Base-by-base conservation (phyloP, 2,888 invertebrate genomes). In the Eristalis pertinax region DNA sequence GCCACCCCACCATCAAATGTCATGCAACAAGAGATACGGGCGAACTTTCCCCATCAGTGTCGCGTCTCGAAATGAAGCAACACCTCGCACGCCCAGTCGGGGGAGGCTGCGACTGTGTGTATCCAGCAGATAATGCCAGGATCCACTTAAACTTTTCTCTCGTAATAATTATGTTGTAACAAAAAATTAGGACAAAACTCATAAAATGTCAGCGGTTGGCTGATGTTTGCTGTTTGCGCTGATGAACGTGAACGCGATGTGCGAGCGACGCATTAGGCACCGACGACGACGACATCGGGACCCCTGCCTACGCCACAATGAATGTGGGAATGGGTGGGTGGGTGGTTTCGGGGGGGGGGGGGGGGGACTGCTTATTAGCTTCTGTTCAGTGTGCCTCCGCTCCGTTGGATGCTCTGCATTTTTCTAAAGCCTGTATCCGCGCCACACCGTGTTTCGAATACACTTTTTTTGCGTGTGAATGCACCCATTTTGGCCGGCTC, bases 131-230 rank as follows among this genome's bases (percentile, higher is more conserved):
- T 87, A 87, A 84, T 84, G 81, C 79, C 79, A 73, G 68, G 79
- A 87, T 87, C 87, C 84, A 84, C 87, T 87, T 87, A 87, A 87
- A 87, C 87, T 75, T 84, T 87, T 87, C 79, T 87, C 72, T 87
- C 84, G 79, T 84, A 80, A 84, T 87, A 87, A 87, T 87, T 87
- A 87, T 84, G 87, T 87, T 87, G 87, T 87, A 76, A 84, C 79
- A 87, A 84, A 87, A 83, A 87, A 87, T 87, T 87, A 87, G 87
- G 84, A 84, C 84, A 76, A 73, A 80, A 80, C 84, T 87, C 87
- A 73, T 87, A 80, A 84, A 87, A 87, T 84, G 87, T 79, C 84
- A 84, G 79, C 79, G 79, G 87, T 84, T 87, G 87, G 75, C 72
- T 87, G 87, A 67, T 73, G 67, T 41, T 80, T 69, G 87, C 73